Base-by-base conservation (phyloP, 2,797 vertebrate species). In the Bradypodion ventrale region DNA sequence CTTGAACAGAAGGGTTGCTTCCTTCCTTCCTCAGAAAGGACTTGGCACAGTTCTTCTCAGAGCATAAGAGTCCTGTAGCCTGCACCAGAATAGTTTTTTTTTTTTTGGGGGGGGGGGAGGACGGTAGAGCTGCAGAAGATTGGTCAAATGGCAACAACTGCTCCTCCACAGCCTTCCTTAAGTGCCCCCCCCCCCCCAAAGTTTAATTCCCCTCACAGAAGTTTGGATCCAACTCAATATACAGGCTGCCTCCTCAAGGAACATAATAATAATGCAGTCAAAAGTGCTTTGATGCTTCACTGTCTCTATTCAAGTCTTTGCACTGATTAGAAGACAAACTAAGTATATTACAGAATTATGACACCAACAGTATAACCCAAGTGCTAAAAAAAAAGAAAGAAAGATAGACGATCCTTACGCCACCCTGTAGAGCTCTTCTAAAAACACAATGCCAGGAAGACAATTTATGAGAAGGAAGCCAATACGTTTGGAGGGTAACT, bases 381-480 rank as follows among this genome's bases (percentile, higher is more conserved):
- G 21, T 52, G n/a, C 44, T 29, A 29, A 73, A 15, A 29, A n/a
- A 40, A 80, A 15, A 60, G 29, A 80, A 15, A 60, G 29, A 59
- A 35, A 65, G 29, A 65, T 21, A n/a, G n/a, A n/a, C n/a, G n/a
- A n/a, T n/a, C n/a, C n/a, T 5, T 46, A 5, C 46, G 13, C 13
- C 46, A 8, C 46, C n/a, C 32, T 65, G n/a, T 35, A 84, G 35
- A 40, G 60, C 12, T 73, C 25, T 49, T 65, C 44, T 79, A 44
- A 84, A 78, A 52, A 78, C 62, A 66, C 16, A n/a, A 7, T 66
- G 68, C 16, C 2, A 29, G 59, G 42, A 73, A 70, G 66, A 32
- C 69, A 80, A 85, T 75, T 85, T 85, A 84, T 73, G 76, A 74
- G 83, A 78, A 69, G 19, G 60, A 60, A 56, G 63, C 32, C 74